Evolutionary conservation across 2,113 vertebrate species (phyloP).

Genomic region (Sceloporus undulatus): DNA sequence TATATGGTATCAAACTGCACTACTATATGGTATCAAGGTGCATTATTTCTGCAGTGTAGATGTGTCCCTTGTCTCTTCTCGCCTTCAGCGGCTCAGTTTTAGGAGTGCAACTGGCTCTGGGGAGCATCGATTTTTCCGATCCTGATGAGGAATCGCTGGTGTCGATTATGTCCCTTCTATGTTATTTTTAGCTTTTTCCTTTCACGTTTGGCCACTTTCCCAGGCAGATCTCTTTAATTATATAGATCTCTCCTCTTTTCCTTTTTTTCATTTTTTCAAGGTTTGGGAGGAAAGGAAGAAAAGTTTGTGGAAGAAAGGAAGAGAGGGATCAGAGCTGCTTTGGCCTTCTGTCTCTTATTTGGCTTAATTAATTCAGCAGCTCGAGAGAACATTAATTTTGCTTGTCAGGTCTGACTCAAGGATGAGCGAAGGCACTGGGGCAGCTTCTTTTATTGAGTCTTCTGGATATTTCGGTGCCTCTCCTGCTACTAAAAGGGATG

Average conservation of each 20-base stretch:
- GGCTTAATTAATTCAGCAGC: conserved; percentile 46
- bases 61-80: neutral
- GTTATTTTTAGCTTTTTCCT: conserved; percentile 47
- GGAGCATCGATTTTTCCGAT: neutral
- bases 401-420: conserved; percentile 70
- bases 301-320: neutral
- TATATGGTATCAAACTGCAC: too few species aligned
- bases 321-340: conserved; percentile 2
- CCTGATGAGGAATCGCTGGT: neutral
- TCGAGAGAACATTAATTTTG: conserved; percentile 66
- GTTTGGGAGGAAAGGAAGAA: neutral
- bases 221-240: conserved; percentile 34
- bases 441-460: conserved; percentile 49
- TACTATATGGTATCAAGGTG: too few species aligned
- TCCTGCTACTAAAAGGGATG: conserved; percentile 33
- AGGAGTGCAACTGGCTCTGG: neutral
- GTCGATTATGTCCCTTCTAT: neutral
- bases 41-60: neutral
- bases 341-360: conserved; percentile 28
- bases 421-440: conserved; percentile 43
- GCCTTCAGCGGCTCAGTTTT: neutral
- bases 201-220: conserved; percentile 21
- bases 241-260: neutral
- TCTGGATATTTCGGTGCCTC: conserved; percentile 59
- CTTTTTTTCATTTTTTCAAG: too few species aligned